Base-by-base conservation (phyloP, 1,140 invertebrate genomes). In the Caenorhabditis brenneri region DNA sequence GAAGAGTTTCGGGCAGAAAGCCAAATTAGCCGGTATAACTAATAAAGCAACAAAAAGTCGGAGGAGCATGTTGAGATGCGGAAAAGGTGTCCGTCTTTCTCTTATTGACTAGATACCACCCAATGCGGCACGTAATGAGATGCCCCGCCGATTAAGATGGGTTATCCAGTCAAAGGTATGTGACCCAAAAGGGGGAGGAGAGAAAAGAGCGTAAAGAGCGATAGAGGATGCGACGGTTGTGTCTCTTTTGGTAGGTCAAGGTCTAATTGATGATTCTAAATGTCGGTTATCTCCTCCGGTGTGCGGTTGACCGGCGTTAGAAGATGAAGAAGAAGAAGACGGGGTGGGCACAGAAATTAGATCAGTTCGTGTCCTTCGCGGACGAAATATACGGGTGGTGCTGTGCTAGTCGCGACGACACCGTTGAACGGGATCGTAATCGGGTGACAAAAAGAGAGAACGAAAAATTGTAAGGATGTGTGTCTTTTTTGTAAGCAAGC, bases 1-100 rank as follows among this genome's bases (percentile, higher is more conserved):
- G 55, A 89, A 83, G 29, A 88, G 81, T 19, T 83, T 83, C 12
- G 88, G 88, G 60, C 88, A 89, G 51, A 84, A 89, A 15, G 88
- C 87, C 16, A 82, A 31, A 74, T 36, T n/a, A 74, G 36, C 65
- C 27, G 65, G 65, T 74, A 74, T 36, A 12, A 74, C 36, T 74
- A 74, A 74, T 36, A 74, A 74, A 22, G 65, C 33, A 6, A 46
- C 6, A 24, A 39, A 42, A 74, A 74, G 33, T 74, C 65, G 65
- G 36, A 42, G 19, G 16, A 74, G 65, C 65, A 74, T 74, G 7
- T n/a, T n/a, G 19, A 10, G 19, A 51, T 12, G 55, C 7, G 5
- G 27, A 58, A 7, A 16, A 29, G 10, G 27, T 31, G 12, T 58
- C 22, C 27, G 31, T 65, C 58, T 33, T 5, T 74, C 65, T 74